Evolutionary conservation across 2,888 invertebrate genomes (phyloP).

Genomic region (Panzeria rudis): DNA sequence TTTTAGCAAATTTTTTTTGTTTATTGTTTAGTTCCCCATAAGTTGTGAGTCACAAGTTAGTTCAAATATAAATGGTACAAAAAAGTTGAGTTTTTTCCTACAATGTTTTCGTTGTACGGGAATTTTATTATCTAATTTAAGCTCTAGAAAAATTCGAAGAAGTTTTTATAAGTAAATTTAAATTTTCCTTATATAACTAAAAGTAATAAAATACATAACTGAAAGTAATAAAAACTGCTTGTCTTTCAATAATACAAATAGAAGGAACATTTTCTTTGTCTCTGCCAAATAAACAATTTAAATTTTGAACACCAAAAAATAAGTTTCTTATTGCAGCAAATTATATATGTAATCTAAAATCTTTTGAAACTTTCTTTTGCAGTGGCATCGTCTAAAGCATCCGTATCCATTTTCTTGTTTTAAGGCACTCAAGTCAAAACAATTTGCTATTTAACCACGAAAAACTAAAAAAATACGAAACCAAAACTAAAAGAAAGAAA

Average conservation of each 20-base stretch:
- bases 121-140: too few species aligned
- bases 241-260: slow-evolving; percentile 17
- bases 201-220: background rate
- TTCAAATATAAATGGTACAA: too few species aligned
- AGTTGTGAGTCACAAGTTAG: too few species aligned
- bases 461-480: slow-evolving; percentile 1
- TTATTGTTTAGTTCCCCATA: too few species aligned
- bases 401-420: background rate
- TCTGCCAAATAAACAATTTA: slow-evolving; percentile 8
- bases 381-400: background rate
- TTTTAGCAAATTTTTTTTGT: too few species aligned
- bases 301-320: slow-evolving; percentile 14
- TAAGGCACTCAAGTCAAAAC: slow-evolving; percentile 1
- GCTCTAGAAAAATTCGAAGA: too few species aligned
- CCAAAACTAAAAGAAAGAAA: background rate
- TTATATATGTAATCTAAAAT: slow-evolving; percentile 47
- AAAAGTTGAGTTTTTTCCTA: too few species aligned
- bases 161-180: too few species aligned
- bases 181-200: background rate
- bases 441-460: slow-evolving; percentile 35
- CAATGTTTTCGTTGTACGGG: too few species aligned
- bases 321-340: slow-evolving; percentile 43
- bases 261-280: slow-evolving; percentile 25
- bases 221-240: background rate
- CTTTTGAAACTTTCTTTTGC: slow-evolving; percentile 10